phyloP scores from a whole-genome alignment of 92 coral and sea anemone genomes.

The Phenganax subtilis region DNA sequence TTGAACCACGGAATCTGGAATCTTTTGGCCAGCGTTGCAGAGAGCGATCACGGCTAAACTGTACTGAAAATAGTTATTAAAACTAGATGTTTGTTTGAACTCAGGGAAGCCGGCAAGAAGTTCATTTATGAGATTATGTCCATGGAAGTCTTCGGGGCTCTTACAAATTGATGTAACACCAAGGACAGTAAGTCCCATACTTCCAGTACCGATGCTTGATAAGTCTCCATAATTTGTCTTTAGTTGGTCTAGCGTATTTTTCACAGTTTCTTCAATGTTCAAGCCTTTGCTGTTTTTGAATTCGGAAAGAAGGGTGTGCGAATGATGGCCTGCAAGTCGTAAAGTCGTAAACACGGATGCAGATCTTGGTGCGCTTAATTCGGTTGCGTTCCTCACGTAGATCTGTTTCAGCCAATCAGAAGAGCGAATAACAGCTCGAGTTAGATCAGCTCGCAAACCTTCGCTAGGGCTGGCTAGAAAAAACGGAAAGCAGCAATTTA shows the following conservation, averaged over 20 bases:
- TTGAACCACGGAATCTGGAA: slow-evolving; percentile 10
- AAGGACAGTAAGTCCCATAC: no score
- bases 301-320: no score
- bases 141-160: slow-evolving; percentile 38
- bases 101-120: slow-evolving; percentile 46
- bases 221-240: slow-evolving; percentile 1
- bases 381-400: slow-evolving; percentile 35
- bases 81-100: slow-evolving; percentile 40
- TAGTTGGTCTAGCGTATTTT: background rate
- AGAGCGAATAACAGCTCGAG: slow-evolving; percentile 68
- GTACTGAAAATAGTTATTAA: no score
- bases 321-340: no score
- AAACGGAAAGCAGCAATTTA: no score
- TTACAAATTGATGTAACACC: no score
- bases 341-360: no score
- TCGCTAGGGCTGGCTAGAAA: background rate
- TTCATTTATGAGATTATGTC: slow-evolving; percentile 42
- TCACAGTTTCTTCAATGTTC: slow-evolving; percentile 14
- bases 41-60: slow-evolving; percentile 58
- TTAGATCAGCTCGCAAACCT: slow-evolving; percentile 52
- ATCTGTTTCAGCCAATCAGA: slow-evolving; percentile 64
- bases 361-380: background rate
- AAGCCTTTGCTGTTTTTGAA: background rate
- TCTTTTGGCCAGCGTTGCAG: slow-evolving; percentile 52
- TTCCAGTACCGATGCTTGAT: background rate